These are phyloP conservation scores for Eretmochelys imbricata DNA, from an alignment of 2,113 vertebrate species.

Conservation along the genomic window DNA sequence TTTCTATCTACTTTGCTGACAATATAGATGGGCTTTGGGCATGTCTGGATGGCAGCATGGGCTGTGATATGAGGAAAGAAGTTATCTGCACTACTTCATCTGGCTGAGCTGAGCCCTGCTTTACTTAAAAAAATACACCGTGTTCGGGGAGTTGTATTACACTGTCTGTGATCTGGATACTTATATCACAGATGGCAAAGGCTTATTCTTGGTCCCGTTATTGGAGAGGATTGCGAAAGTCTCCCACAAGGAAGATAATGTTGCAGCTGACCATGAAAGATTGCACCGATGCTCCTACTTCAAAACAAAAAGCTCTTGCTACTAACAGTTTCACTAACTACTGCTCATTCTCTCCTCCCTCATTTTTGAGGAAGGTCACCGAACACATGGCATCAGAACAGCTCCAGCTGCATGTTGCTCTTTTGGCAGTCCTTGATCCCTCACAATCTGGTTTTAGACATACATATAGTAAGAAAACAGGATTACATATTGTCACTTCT, in stretches of 20 bases:
- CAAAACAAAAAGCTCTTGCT: neutral
- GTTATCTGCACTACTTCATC: neutral
- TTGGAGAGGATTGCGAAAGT: neutral
- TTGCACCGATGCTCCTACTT: neutral
- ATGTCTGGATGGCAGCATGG: fast-evolving
- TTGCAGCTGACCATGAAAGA: neutral
- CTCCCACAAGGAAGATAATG: neutral
- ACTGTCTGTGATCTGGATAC: neutral
- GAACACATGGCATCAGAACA: neutral
- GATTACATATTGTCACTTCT: neutral
- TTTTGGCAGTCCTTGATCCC: neutral
- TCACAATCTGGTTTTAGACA: no score
- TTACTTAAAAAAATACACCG: neutral
- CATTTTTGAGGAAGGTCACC: neutral
- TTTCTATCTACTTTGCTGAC: neutral
- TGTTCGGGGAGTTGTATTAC: neutral
- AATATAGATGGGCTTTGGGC: neutral
- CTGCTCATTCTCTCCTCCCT: neutral
- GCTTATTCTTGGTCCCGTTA: neutral
- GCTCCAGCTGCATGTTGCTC: neutral
- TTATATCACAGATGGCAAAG: neutral
- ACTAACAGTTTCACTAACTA: neutral
- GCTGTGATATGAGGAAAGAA: neutral
- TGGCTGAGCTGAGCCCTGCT: neutral
- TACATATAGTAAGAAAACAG: neutral